Evolutionary conservation across 2,888 invertebrate species (phyloP).

Genomic region (Bedellia somnulentella): DNA sequence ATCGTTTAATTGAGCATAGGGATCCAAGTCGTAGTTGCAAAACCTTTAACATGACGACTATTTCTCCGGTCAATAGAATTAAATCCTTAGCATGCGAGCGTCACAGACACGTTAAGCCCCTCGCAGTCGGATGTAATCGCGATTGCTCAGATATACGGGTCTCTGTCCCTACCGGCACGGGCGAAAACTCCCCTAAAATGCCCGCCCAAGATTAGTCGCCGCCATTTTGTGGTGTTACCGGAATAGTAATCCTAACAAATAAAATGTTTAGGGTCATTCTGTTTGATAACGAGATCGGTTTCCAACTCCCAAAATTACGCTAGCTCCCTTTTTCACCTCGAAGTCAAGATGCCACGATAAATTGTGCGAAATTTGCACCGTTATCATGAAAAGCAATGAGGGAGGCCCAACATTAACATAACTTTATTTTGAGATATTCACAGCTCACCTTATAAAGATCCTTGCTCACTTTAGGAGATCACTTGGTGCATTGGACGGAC

Average conservation of each 20-base stretch:
- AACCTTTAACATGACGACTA: too few species aligned
- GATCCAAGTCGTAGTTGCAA: conserved; percentile 3
- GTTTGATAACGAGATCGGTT: conserved; percentile 45
- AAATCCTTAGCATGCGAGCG: too few species aligned
- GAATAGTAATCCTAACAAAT: conserved; percentile 51
- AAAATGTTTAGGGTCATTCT: conserved; percentile 60
- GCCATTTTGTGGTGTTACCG: conserved; percentile 39
- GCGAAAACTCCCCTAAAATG: conserved; percentile 40
- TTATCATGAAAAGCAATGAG: conserved; percentile 48
- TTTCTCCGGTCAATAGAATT: too few species aligned
- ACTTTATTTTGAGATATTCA: conserved; percentile 44
- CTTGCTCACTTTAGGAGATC: background rate
- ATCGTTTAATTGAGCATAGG: conserved; percentile 5
- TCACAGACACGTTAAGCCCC: too few species aligned
- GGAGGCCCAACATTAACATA: conserved; percentile 51
- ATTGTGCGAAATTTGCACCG: conserved; percentile 61
- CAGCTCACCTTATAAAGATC: conserved; percentile 35
- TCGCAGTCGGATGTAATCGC: conserved; percentile 15
- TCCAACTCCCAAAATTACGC: conserved; percentile 46
- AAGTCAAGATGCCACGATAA: conserved; percentile 31
- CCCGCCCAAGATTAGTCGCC: conserved; percentile 50
- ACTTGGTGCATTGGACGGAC: background rate
- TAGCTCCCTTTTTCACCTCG: conserved; percentile 20
- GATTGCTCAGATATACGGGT: conserved; percentile 4
- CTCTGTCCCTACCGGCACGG: conserved; percentile 7